Evolutionary conservation across 2,797 vertebrate genomes (phyloP).

Genomic region (Chaetophractus vellerosus): DNA sequence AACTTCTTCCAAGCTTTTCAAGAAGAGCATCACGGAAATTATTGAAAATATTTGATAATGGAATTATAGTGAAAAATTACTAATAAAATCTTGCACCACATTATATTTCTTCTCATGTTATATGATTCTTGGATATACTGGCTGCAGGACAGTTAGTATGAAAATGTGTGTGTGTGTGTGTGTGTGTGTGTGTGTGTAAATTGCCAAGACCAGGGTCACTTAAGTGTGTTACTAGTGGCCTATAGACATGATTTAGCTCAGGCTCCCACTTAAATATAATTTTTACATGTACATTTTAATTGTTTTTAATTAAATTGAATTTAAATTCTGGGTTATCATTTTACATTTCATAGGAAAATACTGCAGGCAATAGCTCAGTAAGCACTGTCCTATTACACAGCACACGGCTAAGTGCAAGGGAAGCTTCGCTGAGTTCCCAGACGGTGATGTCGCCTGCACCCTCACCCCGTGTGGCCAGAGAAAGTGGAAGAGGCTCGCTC

Average conservation of each 20-base stretch:
- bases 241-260: background rate
- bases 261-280: background rate
- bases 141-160: background rate
- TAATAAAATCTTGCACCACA: background rate
- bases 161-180: background rate
- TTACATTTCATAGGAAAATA: background rate
- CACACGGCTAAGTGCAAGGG: background rate
- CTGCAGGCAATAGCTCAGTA: background rate
- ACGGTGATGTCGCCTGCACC: too few relatives aligned
- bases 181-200: background rate
- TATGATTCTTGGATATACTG: background rate
- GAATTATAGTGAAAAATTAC: background rate
- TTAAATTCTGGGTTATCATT: background rate
- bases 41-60: background rate
- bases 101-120: background rate
- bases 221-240: background rate
- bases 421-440: too few relatives aligned
- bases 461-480: too few relatives aligned
- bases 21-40: conserved; percentile 4
- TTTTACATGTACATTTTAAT: conserved; percentile 39
- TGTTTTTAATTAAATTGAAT: background rate
- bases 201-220: background rate
- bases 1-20: conserved; percentile 1
- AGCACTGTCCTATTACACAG: too few relatives aligned
- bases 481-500: too few relatives aligned